Evolutionary conservation across 2,888 invertebrate species (phyloP), one percentile per base, ranked within the genome.

Genomic region (Rotaria magnacalcarata): DNA sequence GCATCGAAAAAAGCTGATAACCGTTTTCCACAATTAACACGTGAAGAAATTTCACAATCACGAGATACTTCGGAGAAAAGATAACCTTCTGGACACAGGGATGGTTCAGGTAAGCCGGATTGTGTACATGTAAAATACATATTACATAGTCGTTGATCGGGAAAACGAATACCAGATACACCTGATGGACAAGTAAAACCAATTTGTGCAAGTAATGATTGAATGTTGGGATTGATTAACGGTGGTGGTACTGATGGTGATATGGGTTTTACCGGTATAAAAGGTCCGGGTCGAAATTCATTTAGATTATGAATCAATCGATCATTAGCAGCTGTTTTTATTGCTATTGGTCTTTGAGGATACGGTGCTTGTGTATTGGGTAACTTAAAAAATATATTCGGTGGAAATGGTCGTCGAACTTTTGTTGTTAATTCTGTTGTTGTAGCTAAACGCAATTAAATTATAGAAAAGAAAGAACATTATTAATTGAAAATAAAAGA

Each of bases 81-180:
- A 27, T 56, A 84, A 60, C 86, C 86, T 58, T 86, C 86, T 24
- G 86, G 80, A 85, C 86, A 86, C 19, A 86, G 60, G 21, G 16
- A 27, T 47, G 86, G 75, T 84, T 85, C 85, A 41, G 50, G 52
- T 27, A 84, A 54, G 27, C 86, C 86, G 27, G 85, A 75, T 47
- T 11, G 24, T 56, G n/a, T 56, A 52, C 86, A 86, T 10, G 58
- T 74, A 52, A 85, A 85, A 84, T 85, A 86, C 85, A 86, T 58
- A 52, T 86, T 86, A 41, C 86, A 86, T 41, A 84, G 85, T 11
- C 80, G 80, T n/a, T 47, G 34, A 74, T 86, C 86, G 7, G 74
- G 47, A 84, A 52, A 58, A 47, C 85, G 85, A 27, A 24, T 67
- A 58, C 75, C 75, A 34, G 21, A 75, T n/a, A n/a, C 52, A 56